These are phyloP conservation scores for Octonoba sinensis DNA, from an alignment of 2,888 invertebrate genomes.

Conservation along the genomic window DNA sequence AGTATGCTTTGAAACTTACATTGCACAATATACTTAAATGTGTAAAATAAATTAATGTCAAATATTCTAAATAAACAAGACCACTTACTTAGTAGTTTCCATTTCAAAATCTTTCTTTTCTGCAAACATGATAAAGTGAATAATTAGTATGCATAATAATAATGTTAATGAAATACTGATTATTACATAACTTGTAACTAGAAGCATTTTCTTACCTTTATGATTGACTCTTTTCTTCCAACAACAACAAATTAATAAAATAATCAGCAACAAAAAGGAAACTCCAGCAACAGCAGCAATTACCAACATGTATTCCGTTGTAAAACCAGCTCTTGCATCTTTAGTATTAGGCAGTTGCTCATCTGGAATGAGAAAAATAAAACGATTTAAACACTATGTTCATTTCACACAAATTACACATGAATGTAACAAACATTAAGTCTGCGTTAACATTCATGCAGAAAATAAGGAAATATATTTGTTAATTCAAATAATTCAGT, in stretches of 20 bases:
- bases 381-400: too few species aligned
- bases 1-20: too few species aligned
- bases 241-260: constrained; percentile 78
- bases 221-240: constrained; percentile 64
- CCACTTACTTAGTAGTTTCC: constrained; percentile 74
- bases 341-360: constrained; percentile 33
- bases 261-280: constrained; percentile 62
- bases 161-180: too few species aligned
- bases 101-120: constrained; percentile 89
- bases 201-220: constrained; percentile 34
- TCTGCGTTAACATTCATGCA: too few species aligned
- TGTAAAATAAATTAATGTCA: neutral
- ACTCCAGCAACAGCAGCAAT: constrained; percentile 78
- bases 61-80: neutral
- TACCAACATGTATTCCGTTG: constrained; percentile 62
- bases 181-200: too few species aligned
- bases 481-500: too few species aligned
- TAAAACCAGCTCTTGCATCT: constrained; percentile 44
- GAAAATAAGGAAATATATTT: too few species aligned
- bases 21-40: too few species aligned
- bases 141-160: neutral
- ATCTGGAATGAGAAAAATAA: neutral
- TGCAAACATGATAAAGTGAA: constrained; percentile 21
- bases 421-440: too few species aligned
- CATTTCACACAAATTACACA: too few species aligned